Conservation (phyloP, 2,113 vertebrate genomes). For the Ginglymostoma cirratum region DNA sequence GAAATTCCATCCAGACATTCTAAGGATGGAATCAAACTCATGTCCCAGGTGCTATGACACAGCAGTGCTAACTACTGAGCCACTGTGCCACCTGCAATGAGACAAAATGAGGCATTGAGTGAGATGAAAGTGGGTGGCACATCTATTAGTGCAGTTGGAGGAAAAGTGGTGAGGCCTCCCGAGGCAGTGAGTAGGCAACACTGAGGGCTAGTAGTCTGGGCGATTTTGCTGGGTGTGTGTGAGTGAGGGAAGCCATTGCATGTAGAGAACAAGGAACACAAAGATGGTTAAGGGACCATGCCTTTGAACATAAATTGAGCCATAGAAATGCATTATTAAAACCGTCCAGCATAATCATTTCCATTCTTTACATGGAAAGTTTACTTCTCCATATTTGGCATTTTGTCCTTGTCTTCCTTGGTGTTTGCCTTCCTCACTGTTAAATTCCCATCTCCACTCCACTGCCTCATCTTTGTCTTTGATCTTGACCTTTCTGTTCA, state of each 20-base stretch:
- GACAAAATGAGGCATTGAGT: no score
- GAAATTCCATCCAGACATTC: no score
- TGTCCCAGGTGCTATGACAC: no score
- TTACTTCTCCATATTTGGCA: not conserved
- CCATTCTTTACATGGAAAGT: not conserved
- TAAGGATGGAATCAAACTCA: no score
- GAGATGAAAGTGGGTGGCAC: no score
- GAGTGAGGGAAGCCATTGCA: not conserved
- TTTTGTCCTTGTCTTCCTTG: not conserved
- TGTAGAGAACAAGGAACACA: not conserved
- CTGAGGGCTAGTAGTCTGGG: no score
- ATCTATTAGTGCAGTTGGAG: no score
- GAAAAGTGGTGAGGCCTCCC: no score
- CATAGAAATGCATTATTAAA: not conserved
- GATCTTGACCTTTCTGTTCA: not conserved
- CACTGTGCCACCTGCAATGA: no score
- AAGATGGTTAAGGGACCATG: not conserved
- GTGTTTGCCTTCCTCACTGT: not conserved
- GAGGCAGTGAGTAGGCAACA: no score
- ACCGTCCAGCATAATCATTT: not conserved
- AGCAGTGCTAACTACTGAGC: no score
- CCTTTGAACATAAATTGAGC: not conserved
- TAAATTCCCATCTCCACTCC: not conserved
- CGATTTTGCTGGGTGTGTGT: no score
- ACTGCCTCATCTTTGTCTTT: not conserved